Evolutionary conservation across 1,140 invertebrate species (phyloP).

Genomic region (Calliphora vicina): DNA sequence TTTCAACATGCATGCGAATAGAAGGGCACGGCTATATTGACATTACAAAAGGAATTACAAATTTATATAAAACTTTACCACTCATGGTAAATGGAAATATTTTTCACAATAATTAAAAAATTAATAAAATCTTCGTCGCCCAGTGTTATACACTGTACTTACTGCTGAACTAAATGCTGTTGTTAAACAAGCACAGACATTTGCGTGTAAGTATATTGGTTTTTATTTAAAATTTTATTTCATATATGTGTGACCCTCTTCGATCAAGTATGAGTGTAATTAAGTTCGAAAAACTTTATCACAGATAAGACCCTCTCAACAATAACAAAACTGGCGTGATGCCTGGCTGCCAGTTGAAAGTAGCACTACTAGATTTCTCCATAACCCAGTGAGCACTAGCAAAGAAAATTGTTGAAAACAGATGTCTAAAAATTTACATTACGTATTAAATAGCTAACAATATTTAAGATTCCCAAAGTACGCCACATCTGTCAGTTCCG

Average conservation of each 20-base stretch:
- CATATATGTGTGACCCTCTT: slow-evolving; percentile 10
- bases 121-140: too few relatives aligned
- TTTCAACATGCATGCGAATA: too few relatives aligned
- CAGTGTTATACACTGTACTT: not conserved
- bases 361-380: not conserved
- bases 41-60: too few relatives aligned
- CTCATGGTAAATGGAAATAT: too few relatives aligned
- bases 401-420: too few relatives aligned
- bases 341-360: not conserved
- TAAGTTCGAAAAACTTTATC: slow-evolving; percentile 33
- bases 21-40: too few relatives aligned
- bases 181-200: not conserved
- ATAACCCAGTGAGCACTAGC: not conserved
- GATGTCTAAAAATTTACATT: too few relatives aligned
- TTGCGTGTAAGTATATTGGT: not conserved
- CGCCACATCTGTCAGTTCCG: too few relatives aligned
- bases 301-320: not conserved
- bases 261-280: not conserved
- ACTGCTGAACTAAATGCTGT: slow-evolving; percentile 5
- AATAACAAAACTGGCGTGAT: slow-evolving; percentile 20
- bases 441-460: too few relatives aligned
- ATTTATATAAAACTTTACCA: too few relatives aligned
- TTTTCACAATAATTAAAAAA: too few relatives aligned
- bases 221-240: not conserved
- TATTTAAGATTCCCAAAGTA: too few relatives aligned